Conservation (phyloP, 2,797 vertebrate species). For the Serranus cabrilla region DNA sequence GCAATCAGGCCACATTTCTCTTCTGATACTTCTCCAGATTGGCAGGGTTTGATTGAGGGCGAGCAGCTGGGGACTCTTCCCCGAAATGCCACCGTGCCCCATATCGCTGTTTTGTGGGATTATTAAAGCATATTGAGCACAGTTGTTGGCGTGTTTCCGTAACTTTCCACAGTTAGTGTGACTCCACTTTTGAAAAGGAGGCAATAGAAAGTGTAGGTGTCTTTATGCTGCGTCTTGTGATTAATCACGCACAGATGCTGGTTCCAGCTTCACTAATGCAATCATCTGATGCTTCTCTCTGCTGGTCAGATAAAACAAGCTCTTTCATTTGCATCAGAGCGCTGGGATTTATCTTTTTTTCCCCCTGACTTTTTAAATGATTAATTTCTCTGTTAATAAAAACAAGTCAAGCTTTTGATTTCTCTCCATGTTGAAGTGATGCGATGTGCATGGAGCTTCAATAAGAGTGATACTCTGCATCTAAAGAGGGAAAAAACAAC, state of each 20-base stretch:
- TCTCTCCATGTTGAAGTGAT: too few species aligned
- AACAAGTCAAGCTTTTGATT: too few species aligned
- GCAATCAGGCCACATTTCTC: conserved; percentile 65
- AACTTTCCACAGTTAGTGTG: neutral
- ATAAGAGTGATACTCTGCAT: too few species aligned
- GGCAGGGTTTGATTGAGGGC: conserved; percentile 62
- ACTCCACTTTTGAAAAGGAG: neutral
- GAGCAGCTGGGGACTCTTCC: conserved; percentile 52
- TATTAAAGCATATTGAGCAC: conserved; percentile 31
- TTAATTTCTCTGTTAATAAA: neutral
- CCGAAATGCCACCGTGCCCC: conserved; percentile 36
- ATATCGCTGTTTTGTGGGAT: conserved; percentile 32
- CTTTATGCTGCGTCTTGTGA: neutral
- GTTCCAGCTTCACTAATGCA: neutral
- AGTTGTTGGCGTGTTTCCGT: conserved; percentile 31
- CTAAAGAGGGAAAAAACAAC: too few species aligned
- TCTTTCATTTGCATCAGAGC: neutral
- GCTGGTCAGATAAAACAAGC: neutral
- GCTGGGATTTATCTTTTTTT: neutral
- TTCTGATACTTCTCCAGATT: conserved; percentile 63
- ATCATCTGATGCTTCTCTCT: neutral
- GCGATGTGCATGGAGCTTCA: too few species aligned
- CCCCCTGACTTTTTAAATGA: neutral
- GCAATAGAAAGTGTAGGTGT: neutral
- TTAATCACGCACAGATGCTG: neutral